phyloP scores from a whole-genome alignment of 1,140 invertebrate species.

The Formica exsecta region DNA sequence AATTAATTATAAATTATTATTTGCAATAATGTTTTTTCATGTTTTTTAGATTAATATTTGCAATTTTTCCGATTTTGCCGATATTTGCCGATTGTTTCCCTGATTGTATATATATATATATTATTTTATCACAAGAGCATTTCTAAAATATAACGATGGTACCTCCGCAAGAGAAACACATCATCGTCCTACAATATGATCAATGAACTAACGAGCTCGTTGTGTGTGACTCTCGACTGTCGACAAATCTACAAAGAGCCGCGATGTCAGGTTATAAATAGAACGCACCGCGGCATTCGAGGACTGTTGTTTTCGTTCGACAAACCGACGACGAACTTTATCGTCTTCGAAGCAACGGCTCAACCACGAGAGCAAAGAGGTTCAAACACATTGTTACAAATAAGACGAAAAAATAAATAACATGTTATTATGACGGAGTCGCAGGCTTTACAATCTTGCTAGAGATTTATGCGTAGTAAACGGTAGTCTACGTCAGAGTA shows the following conservation, averaged over 20 bases:
- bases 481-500: background rate
- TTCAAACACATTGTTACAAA: background rate
- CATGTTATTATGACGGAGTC: background rate
- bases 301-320: conserved; percentile 34
- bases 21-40: background rate
- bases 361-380: background rate
- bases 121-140: conserved; percentile 5
- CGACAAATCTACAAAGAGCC: conserved; percentile 54
- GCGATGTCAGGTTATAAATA: conserved; percentile 48
- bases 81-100: background rate
- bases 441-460: background rate
- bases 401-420: background rate
- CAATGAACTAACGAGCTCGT: conserved; percentile 48
- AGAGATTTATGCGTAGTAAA: background rate
- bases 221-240: conserved; percentile 31
- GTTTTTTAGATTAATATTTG: background rate
- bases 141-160: background rate
- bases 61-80: no score
- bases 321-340: background rate
- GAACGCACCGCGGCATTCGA: background rate
- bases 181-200: conserved; percentile 28
- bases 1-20: background rate
- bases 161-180: conserved; percentile 11
- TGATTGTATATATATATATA: background rate
- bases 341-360: background rate